Percentiles rank a stretch among this genome's conserved stretches.
Evolutionary conservation across 2,888 invertebrate genomes (phyloP).

Genomic region (Hofmannophila pseudospretella): DNA sequence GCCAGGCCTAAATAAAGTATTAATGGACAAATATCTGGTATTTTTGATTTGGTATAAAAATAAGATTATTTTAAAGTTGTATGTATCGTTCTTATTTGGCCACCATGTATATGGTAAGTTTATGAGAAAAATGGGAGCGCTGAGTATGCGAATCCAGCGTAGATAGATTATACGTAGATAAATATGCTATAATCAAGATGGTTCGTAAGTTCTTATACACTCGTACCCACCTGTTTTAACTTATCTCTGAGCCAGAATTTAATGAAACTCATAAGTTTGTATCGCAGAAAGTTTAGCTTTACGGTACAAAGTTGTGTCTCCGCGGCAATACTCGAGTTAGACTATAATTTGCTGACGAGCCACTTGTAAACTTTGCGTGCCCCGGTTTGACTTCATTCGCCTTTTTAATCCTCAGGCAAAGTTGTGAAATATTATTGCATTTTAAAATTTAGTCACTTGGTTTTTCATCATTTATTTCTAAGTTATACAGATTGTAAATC

Average conservation of each 20-base stretch:
- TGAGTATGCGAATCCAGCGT: no score
- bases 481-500: no score
- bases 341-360: constrained; percentile 65
- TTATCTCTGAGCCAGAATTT: constrained; percentile 33
- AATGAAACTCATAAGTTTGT: constrained; percentile 67
- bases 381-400: constrained; percentile 33
- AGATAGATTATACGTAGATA: no score
- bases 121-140: no score
- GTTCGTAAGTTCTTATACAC: no score
- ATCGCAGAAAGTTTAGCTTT: constrained; percentile 47
- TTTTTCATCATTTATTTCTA: neutral
- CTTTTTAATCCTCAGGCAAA: neutral
- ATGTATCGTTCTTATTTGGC: no score
- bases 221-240: constrained; percentile 9
- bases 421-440: neutral
- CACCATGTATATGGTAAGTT: no score
- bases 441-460: neutral
- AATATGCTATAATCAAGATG: no score
- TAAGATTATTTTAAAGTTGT: no score
- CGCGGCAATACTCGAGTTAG: constrained; percentile 44
- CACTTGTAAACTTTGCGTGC: constrained; percentile 48
- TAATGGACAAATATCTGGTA: no score
- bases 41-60: no score
- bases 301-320: constrained; percentile 45
- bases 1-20: no score